These are phyloP conservation scores for Phyllostomus hastatus DNA, from an alignment of 2,113 vertebrate genomes.

Conservation along the genomic window DNA sequence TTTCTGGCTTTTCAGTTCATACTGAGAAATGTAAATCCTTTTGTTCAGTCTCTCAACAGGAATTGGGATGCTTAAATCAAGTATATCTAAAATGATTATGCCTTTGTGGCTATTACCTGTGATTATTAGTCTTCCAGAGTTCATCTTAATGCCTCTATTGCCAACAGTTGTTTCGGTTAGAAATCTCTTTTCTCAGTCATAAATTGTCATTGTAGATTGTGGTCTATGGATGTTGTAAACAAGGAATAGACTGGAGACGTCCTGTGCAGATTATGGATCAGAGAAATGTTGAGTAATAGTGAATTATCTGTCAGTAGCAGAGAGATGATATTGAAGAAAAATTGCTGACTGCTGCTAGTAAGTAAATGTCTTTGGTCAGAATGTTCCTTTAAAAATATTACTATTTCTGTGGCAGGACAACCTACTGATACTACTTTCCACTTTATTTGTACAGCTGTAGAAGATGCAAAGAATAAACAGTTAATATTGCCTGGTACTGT, in stretches of 20 bases:
- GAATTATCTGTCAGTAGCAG: background rate
- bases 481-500: background rate
- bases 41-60: background rate
- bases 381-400: background rate
- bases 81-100: background rate
- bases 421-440: background rate
- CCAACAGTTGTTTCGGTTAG: background rate
- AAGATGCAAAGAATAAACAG: background rate
- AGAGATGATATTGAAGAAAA: conserved; percentile 26
- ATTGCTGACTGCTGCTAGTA: background rate
- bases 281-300: background rate
- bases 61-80: background rate
- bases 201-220: background rate
- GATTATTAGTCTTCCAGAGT: background rate
- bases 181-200: conserved; percentile 15
- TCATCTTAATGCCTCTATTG: background rate
- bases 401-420: background rate
- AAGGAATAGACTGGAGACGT: background rate
- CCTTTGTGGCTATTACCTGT: background rate
- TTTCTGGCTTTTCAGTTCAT: background rate
- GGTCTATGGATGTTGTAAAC: background rate
- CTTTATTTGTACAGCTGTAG: background rate
- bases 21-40: background rate
- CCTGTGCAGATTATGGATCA: background rate
- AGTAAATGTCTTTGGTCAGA: conserved; percentile 24